These are phyloP conservation scores for Caenorhabditis imperialis DNA, from an alignment of 2,888 invertebrate species.

Conservation along the genomic window DNA sequence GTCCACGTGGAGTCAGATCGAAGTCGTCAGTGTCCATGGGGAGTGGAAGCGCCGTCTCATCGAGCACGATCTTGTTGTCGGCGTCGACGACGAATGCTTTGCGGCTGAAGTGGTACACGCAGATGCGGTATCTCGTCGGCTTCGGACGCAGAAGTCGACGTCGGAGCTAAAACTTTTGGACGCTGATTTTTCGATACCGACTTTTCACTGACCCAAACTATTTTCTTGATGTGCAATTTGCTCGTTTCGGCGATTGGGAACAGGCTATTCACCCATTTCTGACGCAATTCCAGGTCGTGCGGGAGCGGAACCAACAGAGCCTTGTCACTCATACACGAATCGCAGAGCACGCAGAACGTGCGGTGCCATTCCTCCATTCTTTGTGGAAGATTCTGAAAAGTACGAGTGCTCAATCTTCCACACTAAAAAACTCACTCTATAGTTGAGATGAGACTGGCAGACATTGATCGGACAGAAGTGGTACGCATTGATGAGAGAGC, in stretches of 20 bases:
- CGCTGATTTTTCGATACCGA: too few relatives aligned
- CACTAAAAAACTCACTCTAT: slow-evolving; percentile 23
- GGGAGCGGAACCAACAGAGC: slow-evolving; percentile 54
- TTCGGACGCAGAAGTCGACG: slow-evolving; percentile 51
- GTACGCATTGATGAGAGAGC: slow-evolving; percentile 31
- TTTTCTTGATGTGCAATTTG: slow-evolving; percentile 43
- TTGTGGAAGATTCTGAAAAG: slow-evolving; percentile 49
- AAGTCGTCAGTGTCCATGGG: slow-evolving; percentile 59
- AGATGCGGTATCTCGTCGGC: slow-evolving; percentile 58
- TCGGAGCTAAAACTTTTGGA: slow-evolving; percentile 52
- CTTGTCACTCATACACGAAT: slow-evolving; percentile 54
- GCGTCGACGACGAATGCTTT: slow-evolving; percentile 42
- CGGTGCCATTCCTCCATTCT: slow-evolving; percentile 56
- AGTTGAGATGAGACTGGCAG: slow-evolving; percentile 58
- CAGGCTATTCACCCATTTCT: slow-evolving; percentile 37
- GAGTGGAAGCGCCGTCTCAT: slow-evolving; percentile 43
- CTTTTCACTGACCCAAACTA: slow-evolving; percentile 39
- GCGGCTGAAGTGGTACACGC: slow-evolving; percentile 58
- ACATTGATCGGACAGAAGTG: slow-evolving; percentile 60
- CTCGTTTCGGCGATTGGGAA: slow-evolving; percentile 32
- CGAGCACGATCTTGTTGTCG: slow-evolving; percentile 45
- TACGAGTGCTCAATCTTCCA: slow-evolving; percentile 1
- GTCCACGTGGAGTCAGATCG: slow-evolving; percentile 58
- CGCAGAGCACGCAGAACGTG: slow-evolving; percentile 60
- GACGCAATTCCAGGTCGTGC: slow-evolving; percentile 27